Conservation (phyloP, 64 coral and sea anemone genomes). For the Montipora cactus region DNA sequence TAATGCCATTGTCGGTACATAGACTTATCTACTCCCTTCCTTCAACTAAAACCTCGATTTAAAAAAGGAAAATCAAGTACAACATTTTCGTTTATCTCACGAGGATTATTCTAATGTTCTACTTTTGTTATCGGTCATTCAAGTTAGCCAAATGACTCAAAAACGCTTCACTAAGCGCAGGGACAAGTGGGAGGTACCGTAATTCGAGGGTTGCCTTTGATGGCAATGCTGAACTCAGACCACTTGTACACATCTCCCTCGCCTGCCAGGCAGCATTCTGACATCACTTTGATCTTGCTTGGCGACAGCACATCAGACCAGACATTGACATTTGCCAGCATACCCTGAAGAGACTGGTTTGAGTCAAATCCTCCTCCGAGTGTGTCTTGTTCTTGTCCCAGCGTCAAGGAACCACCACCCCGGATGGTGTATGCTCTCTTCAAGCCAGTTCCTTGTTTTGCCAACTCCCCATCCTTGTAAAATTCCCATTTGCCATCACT, state of each 20-base stretch:
- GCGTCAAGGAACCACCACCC: not conserved
- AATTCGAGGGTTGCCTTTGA: not conserved
- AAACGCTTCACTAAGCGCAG: not conserved
- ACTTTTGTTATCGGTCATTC: too few relatives aligned
- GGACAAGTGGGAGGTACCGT: not conserved
- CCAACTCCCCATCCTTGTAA: slow-evolving; percentile 1
- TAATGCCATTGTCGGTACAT: not conserved
- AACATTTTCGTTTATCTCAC: too few relatives aligned
- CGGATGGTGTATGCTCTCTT: not conserved
- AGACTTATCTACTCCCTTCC: not conserved
- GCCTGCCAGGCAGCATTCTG: not conserved
- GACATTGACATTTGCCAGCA: not conserved
- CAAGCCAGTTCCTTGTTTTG: not conserved
- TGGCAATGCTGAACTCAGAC: not conserved
- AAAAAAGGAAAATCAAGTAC: too few relatives aligned
- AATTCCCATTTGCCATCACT: not conserved
- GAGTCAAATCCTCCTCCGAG: not conserved
- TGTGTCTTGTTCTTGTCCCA: not conserved
- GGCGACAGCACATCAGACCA: not conserved
- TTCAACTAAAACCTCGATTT: not conserved
- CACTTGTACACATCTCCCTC: not conserved
- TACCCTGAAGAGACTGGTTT: not conserved
- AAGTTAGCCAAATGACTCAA: not conserved
- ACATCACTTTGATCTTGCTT: not conserved
- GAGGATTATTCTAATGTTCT: too few relatives aligned